Evolutionary conservation across 2,113 vertebrate genomes (phyloP).

Genomic region (Limanda limanda): DNA sequence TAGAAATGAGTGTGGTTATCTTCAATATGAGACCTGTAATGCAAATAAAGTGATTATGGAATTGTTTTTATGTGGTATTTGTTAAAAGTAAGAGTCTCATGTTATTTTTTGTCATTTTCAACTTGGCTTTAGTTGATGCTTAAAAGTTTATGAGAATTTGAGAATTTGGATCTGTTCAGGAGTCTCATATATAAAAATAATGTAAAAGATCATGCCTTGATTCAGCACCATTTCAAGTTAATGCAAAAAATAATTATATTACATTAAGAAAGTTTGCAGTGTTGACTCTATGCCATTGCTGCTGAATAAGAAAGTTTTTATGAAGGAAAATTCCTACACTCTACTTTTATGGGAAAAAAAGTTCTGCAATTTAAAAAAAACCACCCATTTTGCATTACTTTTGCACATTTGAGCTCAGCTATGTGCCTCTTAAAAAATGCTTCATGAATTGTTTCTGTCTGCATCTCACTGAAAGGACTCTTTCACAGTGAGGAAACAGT

Average conservation of each 20-base stretch:
- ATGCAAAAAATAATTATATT: no score
- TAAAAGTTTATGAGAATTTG: background rate
- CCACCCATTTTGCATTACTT: conserved; percentile 2
- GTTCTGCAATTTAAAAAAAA: background rate
- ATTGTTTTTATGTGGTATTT: background rate
- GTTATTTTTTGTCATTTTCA: background rate
- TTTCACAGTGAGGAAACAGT: no score
- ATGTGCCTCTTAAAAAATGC: background rate
- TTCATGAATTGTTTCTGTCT: background rate
- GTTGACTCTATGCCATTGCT: background rate
- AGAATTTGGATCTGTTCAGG: background rate
- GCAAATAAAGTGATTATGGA: background rate
- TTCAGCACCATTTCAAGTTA: background rate
- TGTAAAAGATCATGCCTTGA: background rate
- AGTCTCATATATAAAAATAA: background rate
- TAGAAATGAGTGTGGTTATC: background rate
- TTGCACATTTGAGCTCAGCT: conserved; percentile 8
- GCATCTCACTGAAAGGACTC: conserved; percentile 8
- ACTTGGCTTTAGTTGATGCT: background rate
- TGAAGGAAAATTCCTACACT: background rate
- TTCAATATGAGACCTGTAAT: background rate
- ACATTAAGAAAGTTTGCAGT: background rate
- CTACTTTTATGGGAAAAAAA: background rate
- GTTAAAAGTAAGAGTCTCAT: background rate
- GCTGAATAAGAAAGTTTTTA: background rate